These are phyloP conservation scores for Chaenocephalus aceratus DNA, from an alignment of 2,113 vertebrate genomes.

Conservation along the genomic window DNA sequence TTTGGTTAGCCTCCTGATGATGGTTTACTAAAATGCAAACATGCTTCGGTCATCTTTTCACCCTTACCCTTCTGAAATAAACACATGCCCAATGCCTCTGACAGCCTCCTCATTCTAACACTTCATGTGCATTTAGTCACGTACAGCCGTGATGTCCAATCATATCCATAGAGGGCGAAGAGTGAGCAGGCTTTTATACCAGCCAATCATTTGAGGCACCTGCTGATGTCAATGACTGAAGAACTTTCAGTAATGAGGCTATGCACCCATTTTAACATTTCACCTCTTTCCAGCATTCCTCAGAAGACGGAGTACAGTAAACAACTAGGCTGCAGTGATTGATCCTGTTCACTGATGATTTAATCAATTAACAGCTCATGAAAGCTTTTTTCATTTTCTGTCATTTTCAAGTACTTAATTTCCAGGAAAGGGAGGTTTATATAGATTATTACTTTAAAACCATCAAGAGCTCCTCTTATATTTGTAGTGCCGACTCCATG, in stretches of 20 bases:
- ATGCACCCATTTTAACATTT: conserved; percentile 18
- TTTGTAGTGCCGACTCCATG: conserved; percentile 21
- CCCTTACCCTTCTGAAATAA: conserved; percentile 6
- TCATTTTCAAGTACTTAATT: conserved; percentile 1
- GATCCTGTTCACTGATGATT: conserved; percentile 7
- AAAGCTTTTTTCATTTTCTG: conserved; percentile 21
- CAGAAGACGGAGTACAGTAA: background rate
- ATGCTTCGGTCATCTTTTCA: background rate
- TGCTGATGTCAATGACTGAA: conserved; percentile 34
- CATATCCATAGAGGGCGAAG: conserved; percentile 40
- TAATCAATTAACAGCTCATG: conserved; percentile 7
- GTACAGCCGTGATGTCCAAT: conserved; percentile 29
- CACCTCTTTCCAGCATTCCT: conserved; percentile 7
- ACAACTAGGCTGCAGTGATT: background rate
- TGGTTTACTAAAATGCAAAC: background rate
- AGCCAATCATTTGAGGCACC: conserved; percentile 19
- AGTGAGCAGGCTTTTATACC: background rate
- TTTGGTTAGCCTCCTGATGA: background rate
- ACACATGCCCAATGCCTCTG: conserved; percentile 8
- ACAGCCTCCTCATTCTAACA: conserved; percentile 7
- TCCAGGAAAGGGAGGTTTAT: background rate
- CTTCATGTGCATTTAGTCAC: conserved; percentile 38
- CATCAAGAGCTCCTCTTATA: conserved; percentile 12
- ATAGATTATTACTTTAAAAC: conserved; percentile 27
- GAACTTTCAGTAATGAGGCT: conserved; percentile 33